Conservation (phyloP, 64 coral and sea anemone species). For the Dendrophyllia cribrosa region DNA sequence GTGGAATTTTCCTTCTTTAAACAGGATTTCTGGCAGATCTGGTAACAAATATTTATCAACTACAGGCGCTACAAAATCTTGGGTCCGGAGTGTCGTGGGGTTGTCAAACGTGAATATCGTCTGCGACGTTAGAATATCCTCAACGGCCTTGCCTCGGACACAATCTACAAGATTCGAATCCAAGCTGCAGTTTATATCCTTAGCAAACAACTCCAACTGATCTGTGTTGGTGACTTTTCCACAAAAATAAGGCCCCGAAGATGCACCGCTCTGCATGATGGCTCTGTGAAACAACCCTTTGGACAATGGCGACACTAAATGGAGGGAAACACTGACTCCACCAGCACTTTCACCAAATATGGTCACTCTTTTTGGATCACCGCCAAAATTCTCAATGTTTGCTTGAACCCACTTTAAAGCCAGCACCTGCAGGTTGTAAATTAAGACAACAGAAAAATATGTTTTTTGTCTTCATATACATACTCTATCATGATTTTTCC, state of each 20-base stretch:
- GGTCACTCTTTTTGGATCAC: constrained; percentile 47
- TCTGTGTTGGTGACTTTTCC: neutral
- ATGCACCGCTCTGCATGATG: constrained; percentile 40
- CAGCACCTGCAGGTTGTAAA: constrained; percentile 11
- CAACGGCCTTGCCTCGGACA: neutral
- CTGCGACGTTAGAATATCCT: neutral
- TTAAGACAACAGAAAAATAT: no score
- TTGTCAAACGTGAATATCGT: neutral
- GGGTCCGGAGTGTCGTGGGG: neutral
- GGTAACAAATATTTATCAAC: constrained; percentile 40
- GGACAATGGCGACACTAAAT: constrained; percentile 45
- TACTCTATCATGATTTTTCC: no score
- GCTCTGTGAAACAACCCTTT: constrained; percentile 43
- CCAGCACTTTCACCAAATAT: constrained; percentile 73
- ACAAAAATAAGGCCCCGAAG: neutral
- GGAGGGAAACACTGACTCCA: constrained; percentile 11
- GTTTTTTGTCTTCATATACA: no score
- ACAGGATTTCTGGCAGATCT: neutral
- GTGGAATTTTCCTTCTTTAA: neutral
- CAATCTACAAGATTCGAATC: neutral
- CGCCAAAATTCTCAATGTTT: constrained; percentile 51
- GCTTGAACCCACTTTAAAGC: constrained; percentile 58
- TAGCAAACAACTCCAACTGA: neutral
- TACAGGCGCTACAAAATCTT: neutral
- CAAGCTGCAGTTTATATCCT: neutral